Evolutionary conservation across 2,113 vertebrate species (phyloP).

Genomic region (Eudyptes chrysolophus): DNA sequence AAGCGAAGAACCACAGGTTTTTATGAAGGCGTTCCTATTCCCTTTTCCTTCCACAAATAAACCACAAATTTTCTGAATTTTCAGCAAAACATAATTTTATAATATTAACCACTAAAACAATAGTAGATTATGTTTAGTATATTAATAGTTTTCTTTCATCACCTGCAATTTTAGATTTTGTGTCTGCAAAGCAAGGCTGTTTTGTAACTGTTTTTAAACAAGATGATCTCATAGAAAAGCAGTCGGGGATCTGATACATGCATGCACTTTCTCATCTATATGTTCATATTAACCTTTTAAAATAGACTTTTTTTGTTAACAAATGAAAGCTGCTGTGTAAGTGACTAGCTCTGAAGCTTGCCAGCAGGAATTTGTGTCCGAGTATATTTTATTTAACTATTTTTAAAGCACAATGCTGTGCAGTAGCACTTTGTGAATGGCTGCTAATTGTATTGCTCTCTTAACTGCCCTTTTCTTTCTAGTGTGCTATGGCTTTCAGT

Average conservation of each 20-base stretch:
- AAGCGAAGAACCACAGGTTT: not conserved
- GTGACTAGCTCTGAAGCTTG: slow-evolving; percentile 13
- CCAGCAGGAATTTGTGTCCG: not conserved
- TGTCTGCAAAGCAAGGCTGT: not conserved
- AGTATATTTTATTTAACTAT: not conserved
- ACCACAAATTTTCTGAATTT: not conserved
- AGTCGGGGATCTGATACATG: not conserved
- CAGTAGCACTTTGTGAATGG: not conserved
- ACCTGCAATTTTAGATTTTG: not conserved
- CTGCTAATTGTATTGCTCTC: slow-evolving; percentile 5
- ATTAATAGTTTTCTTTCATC: not conserved
- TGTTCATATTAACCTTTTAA: slow-evolving; percentile 12
- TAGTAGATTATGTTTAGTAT: not conserved
- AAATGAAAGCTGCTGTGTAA: not conserved
- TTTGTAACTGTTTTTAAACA: not conserved
- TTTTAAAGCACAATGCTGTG: not conserved
- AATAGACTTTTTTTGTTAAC: not conserved
- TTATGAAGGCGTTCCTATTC: not conserved
- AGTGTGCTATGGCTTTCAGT: not conserved
- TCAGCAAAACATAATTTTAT: not conserved
- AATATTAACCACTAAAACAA: not conserved
- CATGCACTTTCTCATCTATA: not conserved
- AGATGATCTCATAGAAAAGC: not conserved
- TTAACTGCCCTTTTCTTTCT: not conserved
- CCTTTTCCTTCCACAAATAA: not conserved